A percentile compares a stretch with the other conserved stretches of the same genome.
These are phyloP conservation scores for Vespertilio murinus DNA, from an alignment of 2,797 vertebrate species.

Conservation along the genomic window DNA sequence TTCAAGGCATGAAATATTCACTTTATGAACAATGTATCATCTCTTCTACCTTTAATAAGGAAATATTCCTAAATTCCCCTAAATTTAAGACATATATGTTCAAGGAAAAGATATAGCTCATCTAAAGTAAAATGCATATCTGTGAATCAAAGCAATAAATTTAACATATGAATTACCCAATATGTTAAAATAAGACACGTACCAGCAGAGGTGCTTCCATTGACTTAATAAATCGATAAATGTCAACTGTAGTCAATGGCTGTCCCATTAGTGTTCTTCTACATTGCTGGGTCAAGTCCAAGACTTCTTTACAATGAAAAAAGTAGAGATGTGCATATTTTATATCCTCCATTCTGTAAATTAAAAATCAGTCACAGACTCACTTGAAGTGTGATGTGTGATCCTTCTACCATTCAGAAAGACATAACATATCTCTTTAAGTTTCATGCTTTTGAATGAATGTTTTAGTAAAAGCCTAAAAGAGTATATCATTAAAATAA, in stretches of 20 bases:
- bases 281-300: constrained; percentile 84
- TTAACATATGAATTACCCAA: not conserved
- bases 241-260: constrained; percentile 88
- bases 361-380: constrained; percentile 54
- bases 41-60: constrained; percentile 3
- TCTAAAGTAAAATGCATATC: constrained; percentile 11
- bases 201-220: constrained; percentile 95
- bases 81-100: not conserved
- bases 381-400: constrained; percentile 29
- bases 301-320: constrained; percentile 88
- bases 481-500: constrained; percentile 30
- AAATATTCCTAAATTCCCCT: not conserved
- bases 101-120: not conserved
- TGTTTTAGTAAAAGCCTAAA: constrained; percentile 37
- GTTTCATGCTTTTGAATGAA: constrained; percentile 20
- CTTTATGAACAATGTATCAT: constrained; percentile 30
- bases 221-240: constrained; percentile 93
- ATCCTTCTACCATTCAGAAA: constrained; percentile 31
- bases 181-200: constrained; percentile 62
- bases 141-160: constrained; percentile 22
- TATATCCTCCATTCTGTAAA: constrained; percentile 81
- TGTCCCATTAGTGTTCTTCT: constrained; percentile 88
- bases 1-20: not conserved
- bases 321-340: constrained; percentile 88
- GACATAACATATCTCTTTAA: not conserved